Base-by-base conservation (phyloP, 1,140 invertebrate genomes). In the Drosophila nigromelanica region DNA sequence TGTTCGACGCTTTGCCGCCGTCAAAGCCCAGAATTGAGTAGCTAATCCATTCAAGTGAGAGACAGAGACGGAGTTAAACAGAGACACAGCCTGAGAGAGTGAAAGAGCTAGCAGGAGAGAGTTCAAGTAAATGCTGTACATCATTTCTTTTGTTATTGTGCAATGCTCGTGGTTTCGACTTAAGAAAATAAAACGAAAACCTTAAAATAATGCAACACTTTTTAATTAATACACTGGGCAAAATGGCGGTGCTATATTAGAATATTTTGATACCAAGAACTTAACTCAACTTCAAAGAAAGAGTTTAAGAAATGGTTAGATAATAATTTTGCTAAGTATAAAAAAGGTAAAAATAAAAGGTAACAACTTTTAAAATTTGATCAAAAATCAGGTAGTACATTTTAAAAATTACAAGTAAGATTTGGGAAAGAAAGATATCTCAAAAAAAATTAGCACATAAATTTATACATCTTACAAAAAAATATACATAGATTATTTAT, bases 1-100 rank as follows among this genome's bases (percentile, higher is more conserved):
- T 45, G 58, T 75, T 87, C 67, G 35, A 55, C 37, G 61, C 48
- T 76, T 87, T 89, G 83, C 76, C 63, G 83, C 82, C 70, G 82
- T 73, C 76, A 82, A 78, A 76, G 52, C 76, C 71, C 39, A 37
- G 74, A 86, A 59, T 56, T 24, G 5, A 39, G 70, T 50, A 24
- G 14, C 21, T 15, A 14, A 15, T 10, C 4, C 33, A 45, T 35
- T 10, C 37, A 42, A 30, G 33, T 47, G 51, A 70, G 73, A 71
- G 42, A 45, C 47, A 51, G 66, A 63, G 60, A 63, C 68, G 39
- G 40, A 42, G 35, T 24, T 43, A 37, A 12, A 47, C 61, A 42
- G 54, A 33, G 27, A 52, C 33, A 35, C 55, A 55, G 54, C 71
- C 73, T 54, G 73, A 51, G 76, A 51, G 76, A 60, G 69, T 68